Evolutionary conservation across 2,797 vertebrate species (phyloP).

Genomic region (Chaetodon trifasciatus): DNA sequence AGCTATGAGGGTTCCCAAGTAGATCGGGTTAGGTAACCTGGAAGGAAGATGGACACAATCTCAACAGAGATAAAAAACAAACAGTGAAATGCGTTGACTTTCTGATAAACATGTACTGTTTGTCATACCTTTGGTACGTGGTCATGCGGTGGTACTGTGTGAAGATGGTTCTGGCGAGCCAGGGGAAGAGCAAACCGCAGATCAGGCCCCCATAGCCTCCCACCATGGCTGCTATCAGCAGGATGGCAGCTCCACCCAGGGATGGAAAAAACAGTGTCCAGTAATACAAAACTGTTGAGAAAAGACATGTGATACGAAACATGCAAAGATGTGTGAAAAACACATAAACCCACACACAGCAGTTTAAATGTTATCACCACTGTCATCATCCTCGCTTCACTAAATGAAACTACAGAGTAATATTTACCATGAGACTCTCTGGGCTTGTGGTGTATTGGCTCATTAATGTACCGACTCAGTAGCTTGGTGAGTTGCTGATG

Average conservation of each 20-base stretch:
- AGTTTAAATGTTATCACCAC: neutral
- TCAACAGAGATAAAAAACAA: slow-evolving; percentile 24
- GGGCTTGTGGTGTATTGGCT: slow-evolving; percentile 81
- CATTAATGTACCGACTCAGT: slow-evolving; percentile 78
- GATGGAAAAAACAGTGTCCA: slow-evolving; percentile 85
- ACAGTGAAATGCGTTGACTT: slow-evolving; percentile 10
- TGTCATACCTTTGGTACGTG: slow-evolving; percentile 85
- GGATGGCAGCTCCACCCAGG: slow-evolving; percentile 80
- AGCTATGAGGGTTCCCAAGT: slow-evolving; percentile 86
- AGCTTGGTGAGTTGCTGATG: slow-evolving; percentile 87
- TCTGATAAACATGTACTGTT: neutral
- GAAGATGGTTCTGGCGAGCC: slow-evolving; percentile 86
- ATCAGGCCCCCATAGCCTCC: slow-evolving; percentile 83
- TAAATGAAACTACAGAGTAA: slow-evolving; percentile 8
- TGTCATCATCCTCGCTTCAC: neutral
- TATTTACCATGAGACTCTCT: slow-evolving; percentile 82
- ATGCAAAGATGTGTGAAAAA: neutral
- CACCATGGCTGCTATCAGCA: slow-evolving; percentile 82
- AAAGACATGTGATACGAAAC: neutral
- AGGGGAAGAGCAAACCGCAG: slow-evolving; percentile 84
- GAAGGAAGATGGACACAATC: slow-evolving; percentile 33
- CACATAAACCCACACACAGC: neutral
- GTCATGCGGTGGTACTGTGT: slow-evolving; percentile 88
- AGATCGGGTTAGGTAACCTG: slow-evolving; percentile 88
- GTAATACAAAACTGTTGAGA: slow-evolving; percentile 83